These are phyloP conservation scores for Chrysoperla carnea DNA, from an alignment of 1,140 invertebrate species.

Conservation along the genomic window DNA sequence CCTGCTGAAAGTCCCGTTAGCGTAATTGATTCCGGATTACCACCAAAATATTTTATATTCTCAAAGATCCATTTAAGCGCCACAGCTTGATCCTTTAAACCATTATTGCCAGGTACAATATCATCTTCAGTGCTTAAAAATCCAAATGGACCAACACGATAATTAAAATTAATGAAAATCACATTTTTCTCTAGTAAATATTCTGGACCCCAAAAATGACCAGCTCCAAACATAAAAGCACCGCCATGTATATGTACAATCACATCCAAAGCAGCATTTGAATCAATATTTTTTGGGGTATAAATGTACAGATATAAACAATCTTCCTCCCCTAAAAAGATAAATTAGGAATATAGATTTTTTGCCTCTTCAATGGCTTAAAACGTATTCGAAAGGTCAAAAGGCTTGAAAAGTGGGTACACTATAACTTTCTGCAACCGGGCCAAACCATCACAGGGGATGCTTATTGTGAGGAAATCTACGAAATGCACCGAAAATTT, in stretches of 20 bases:
- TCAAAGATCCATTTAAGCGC: conserved; percentile 10
- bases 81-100: conserved; percentile 8
- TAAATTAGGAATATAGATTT: too few relatives aligned
- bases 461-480: too few relatives aligned
- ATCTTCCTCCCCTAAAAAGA: conserved; percentile 19
- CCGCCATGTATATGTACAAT: conserved; percentile 8
- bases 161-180: conserved; percentile 18
- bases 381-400: too few relatives aligned
- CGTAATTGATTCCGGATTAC: conserved; percentile 9
- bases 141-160: conserved; percentile 12
- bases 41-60: conserved; percentile 11
- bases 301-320: conserved; percentile 33
- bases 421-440: too few relatives aligned
- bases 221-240: conserved; percentile 10
- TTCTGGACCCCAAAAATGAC: conserved; percentile 14
- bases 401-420: too few relatives aligned
- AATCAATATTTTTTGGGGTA: conserved; percentile 17
- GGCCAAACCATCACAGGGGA: too few relatives aligned
- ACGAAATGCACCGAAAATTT: too few relatives aligned
- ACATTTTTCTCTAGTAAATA: conserved; percentile 18
- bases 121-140: conserved; percentile 7
- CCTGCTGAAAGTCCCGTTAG: conserved; percentile 11
- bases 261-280: background rate
- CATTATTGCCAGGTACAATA: conserved; percentile 7
- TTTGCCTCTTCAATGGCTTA: too few relatives aligned